Evolutionary conservation across 2,888 invertebrate genomes (phyloP).

Genomic region (Diarsia mendica): DNA sequence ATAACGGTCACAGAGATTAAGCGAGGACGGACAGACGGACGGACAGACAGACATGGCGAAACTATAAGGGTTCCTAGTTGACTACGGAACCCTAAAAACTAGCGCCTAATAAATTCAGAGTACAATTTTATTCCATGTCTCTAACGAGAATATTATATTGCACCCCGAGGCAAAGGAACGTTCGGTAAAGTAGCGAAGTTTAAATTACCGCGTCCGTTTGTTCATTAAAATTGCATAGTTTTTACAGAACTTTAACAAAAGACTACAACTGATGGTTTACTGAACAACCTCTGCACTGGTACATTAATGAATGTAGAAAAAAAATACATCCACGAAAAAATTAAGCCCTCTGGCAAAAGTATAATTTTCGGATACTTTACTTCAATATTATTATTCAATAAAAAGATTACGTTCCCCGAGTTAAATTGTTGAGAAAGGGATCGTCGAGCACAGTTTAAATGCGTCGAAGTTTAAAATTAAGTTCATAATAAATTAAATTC

Average conservation of each 20-base stretch:
- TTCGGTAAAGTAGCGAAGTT: background rate
- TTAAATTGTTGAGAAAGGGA: background rate
- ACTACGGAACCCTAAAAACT: too few relatives aligned
- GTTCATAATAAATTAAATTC: slow-evolving; percentile 2
- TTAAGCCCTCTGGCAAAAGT: background rate
- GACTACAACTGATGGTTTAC: background rate
- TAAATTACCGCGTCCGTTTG: slow-evolving; percentile 3
- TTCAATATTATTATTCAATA: background rate
- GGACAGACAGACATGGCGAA: too few relatives aligned
- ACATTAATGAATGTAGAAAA: background rate
- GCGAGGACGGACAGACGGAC: too few relatives aligned
- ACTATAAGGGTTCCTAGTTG: too few relatives aligned
- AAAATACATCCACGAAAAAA: background rate
- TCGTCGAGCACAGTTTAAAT: background rate
- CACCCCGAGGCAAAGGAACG: background rate
- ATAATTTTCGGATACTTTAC: background rate
- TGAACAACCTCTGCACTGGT: background rate
- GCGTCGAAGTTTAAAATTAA: slow-evolving; percentile 12
- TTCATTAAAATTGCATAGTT: slow-evolving; percentile 6
- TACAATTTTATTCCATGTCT: background rate
- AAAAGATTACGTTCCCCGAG: slow-evolving; percentile 5
- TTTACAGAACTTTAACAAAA: background rate
- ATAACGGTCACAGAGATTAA: too few relatives aligned
- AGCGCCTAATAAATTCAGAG: background rate
- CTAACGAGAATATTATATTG: slow-evolving; percentile 5